These are phyloP conservation scores for Apteryx mantelli DNA, from an alignment of 2,113 vertebrate genomes.

Conservation along the genomic window DNA sequence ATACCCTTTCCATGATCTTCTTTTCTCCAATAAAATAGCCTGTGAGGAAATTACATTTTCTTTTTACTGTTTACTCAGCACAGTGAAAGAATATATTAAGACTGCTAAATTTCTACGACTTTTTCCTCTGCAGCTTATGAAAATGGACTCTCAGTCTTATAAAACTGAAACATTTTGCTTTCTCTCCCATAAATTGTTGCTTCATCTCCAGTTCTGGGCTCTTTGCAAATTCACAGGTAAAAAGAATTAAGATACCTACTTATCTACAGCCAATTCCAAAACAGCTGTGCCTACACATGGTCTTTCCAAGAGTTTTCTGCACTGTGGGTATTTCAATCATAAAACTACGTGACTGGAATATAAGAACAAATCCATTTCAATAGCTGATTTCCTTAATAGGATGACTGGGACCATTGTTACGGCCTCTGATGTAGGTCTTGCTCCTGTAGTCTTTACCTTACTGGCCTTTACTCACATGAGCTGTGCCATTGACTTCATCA, in stretches of 20 bases:
- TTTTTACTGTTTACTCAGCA: conserved; percentile 71
- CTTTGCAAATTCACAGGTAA: background rate
- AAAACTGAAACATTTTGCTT: conserved; percentile 7
- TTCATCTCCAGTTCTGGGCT: background rate
- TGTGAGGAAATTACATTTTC: conserved; percentile 61
- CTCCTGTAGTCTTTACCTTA: background rate
- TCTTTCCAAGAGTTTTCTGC: conserved; percentile 9
- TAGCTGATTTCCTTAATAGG: background rate
- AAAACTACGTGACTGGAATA: background rate
- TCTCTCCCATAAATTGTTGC: conserved; percentile 9
- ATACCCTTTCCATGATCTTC: background rate
- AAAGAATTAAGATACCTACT: conserved; percentile 16
- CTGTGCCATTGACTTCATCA: background rate
- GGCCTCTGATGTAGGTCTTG: background rate
- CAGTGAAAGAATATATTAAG: conserved; percentile 48
- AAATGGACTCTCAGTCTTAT: background rate
- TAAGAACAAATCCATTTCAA: background rate
- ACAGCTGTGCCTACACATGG: conserved; percentile 17
- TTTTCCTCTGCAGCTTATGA: background rate
- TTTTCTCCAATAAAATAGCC: conserved; percentile 50
- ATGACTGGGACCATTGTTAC: background rate
- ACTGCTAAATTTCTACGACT: conserved; percentile 39
- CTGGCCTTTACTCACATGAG: background rate
- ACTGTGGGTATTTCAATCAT: conserved; percentile 4
- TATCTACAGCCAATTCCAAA: conserved; percentile 11